Conservation (phyloP, 64 coral and sea anemone species). For the Montipora capricornis region DNA sequence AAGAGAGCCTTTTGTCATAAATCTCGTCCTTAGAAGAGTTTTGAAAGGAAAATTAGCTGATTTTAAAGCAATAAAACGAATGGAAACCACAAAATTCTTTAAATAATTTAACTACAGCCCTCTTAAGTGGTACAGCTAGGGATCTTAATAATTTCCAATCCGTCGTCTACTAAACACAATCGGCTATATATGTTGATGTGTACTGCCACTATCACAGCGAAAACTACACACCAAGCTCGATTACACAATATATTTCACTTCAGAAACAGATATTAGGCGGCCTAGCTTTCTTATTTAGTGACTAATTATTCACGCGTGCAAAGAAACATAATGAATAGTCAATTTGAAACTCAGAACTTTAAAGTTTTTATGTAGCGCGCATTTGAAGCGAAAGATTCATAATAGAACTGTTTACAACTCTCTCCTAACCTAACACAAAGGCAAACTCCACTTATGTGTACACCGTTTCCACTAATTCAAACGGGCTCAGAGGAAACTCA, state of each 20-base stretch:
- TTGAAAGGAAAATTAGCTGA: neutral
- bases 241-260: conserved; percentile 50
- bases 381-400: neutral
- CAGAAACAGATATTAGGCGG: neutral
- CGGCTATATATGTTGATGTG: conserved; percentile 34
- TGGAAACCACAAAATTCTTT: conserved; percentile 59
- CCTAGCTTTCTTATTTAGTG: neutral
- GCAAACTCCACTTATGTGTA: conserved; percentile 25
- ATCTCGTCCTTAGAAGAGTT: neutral
- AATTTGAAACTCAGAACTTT: neutral
- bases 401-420: conserved; percentile 59
- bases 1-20: neutral
- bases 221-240: neutral
- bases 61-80: conserved; percentile 16
- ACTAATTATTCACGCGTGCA: conserved; percentile 56
- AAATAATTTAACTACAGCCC: conserved; percentile 43
- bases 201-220: conserved; percentile 20
- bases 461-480: conserved; percentile 19
- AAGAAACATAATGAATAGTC: neutral
- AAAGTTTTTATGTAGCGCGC: neutral
- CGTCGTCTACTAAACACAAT: neutral
- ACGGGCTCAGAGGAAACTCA: conserved; percentile 18
- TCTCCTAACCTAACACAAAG: conserved; percentile 35
- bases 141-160: conserved; percentile 11
- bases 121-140: conserved; percentile 29